These are phyloP conservation scores for Cotesia chilonis DNA, from an alignment of 1,140 invertebrate genomes.

Conservation along the genomic window DNA sequence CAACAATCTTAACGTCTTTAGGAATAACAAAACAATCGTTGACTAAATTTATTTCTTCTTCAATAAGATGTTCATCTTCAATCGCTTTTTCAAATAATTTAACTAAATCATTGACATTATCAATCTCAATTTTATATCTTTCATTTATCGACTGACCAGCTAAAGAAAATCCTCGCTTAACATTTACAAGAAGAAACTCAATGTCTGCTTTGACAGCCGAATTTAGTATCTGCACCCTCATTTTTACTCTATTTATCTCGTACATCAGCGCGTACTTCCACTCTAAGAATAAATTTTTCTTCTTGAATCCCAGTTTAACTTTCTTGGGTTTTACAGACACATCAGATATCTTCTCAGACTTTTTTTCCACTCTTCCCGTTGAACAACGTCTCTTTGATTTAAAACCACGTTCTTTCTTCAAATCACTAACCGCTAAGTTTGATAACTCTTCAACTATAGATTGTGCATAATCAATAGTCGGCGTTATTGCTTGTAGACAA, in stretches of 20 bases:
- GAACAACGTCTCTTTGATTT: background rate
- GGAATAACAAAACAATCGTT: constrained; percentile 62
- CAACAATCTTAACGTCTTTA: constrained; percentile 58
- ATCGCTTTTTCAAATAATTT: constrained; percentile 68
- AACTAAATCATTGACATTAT: constrained; percentile 66
- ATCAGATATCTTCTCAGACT: background rate
- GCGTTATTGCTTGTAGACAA: constrained; percentile 25
- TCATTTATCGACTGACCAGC: constrained; percentile 19
- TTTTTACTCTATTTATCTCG: constrained; percentile 63
- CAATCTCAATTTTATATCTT: constrained; percentile 66
- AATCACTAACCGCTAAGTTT: background rate
- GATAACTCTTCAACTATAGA: constrained; percentile 34
- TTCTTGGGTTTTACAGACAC: constrained; percentile 6
- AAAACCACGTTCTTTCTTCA: constrained; percentile 35
- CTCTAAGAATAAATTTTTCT: constrained; percentile 53
- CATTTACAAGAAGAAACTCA: constrained; percentile 58
- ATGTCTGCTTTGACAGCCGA: constrained; percentile 61
- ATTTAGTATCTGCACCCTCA: constrained; percentile 60
- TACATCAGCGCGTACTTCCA: constrained; percentile 66
- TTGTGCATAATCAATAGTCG: constrained; percentile 34
- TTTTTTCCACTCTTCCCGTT: constrained; percentile 11
- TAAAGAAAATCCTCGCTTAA: constrained; percentile 46
- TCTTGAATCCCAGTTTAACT: background rate
- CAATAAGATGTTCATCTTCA: constrained; percentile 63
- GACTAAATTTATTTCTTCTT: constrained; percentile 63